These are phyloP conservation scores for Notodonta ziczac DNA, from an alignment of 2,888 invertebrate genomes.

Conservation along the genomic window DNA sequence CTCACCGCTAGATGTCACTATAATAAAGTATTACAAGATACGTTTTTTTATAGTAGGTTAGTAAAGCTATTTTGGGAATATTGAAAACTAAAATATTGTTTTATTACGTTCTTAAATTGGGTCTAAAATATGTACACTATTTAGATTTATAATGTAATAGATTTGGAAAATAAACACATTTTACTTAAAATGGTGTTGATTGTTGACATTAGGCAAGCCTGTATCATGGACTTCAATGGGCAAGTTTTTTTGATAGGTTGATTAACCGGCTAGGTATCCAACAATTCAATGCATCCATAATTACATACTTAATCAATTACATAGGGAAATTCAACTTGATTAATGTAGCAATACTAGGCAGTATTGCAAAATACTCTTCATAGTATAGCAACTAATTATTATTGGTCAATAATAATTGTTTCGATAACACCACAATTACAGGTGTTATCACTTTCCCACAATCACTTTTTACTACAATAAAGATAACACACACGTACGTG, in stretches of 20 bases:
- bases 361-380: neutral
- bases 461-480: slow-evolving; percentile 17
- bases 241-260: too few species aligned
- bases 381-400: neutral
- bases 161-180: too few species aligned
- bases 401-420: neutral
- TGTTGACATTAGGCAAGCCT: too few species aligned
- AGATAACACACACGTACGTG: slow-evolving; percentile 24
- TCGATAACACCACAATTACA: neutral
- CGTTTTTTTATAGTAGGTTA: neutral
- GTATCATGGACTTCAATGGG: too few species aligned
- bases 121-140: too few species aligned
- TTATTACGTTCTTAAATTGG: too few species aligned
- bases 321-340: neutral
- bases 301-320: neutral
- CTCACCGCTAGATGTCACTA: slow-evolving; percentile 37
- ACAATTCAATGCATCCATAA: too few species aligned
- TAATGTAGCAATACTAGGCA: neutral
- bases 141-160: too few species aligned
- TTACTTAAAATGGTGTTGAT: too few species aligned
- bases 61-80: too few species aligned
- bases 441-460: slow-evolving; percentile 6
- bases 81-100: too few species aligned
- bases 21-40: neutral
- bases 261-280: too few species aligned